Conservation (phyloP, 2,888 invertebrate genomes). For the Schizaphis graminum region DNA sequence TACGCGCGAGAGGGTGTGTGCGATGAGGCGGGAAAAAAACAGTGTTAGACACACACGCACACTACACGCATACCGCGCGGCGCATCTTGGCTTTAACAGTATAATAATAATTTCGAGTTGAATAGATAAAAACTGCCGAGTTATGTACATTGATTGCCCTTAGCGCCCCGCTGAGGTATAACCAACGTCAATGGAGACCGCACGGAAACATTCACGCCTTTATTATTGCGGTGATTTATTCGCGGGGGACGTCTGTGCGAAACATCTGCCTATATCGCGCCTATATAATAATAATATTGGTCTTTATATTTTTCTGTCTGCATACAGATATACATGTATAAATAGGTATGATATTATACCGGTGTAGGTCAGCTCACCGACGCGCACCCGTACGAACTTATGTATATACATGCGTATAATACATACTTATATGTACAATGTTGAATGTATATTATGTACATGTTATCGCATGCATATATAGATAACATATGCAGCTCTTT, state of each 20-base stretch:
- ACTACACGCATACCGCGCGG: background rate
- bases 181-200: slow-evolving; percentile 54
- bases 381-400: background rate
- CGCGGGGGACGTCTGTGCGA: slow-evolving; percentile 39
- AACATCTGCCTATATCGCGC: slow-evolving; percentile 51
- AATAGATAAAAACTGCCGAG: slow-evolving; percentile 65
- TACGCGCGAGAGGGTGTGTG: background rate
- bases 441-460: background rate
- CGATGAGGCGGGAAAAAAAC: slow-evolving; percentile 4
- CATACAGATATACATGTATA: background rate
- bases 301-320: slow-evolving; percentile 1
- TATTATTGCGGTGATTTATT: slow-evolving; percentile 63
- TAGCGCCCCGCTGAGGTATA: slow-evolving; percentile 43
- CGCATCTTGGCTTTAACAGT: slow-evolving; percentile 48
- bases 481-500: background rate
- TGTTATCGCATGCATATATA: background rate
- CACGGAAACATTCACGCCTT: slow-evolving; percentile 63
- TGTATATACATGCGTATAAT: background rate
- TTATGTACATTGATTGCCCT: slow-evolving; percentile 60
- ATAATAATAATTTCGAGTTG: slow-evolving; percentile 55
- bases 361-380: slow-evolving; percentile 16
- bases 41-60: background rate
- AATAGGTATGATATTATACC: background rate
- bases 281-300: background rate
- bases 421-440: background rate